Percentiles rank a stretch among this genome's conserved stretches.
Evolutionary conservation across 2,888 invertebrate species (phyloP).

Genomic region (Drosophila niveifrons): DNA sequence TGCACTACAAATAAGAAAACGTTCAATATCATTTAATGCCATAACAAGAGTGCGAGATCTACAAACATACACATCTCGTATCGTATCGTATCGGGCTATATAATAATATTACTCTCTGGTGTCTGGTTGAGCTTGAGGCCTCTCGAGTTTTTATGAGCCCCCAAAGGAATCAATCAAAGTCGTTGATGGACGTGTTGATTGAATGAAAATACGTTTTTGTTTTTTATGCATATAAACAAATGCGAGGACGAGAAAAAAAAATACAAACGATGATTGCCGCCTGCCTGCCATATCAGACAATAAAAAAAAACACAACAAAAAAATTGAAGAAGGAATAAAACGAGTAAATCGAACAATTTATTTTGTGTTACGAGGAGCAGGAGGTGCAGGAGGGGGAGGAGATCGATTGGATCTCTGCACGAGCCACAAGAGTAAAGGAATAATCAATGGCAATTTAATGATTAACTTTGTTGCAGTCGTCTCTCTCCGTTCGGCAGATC

Average conservation of each 20-base stretch:
- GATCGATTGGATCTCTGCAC: slow-evolving; percentile 61
- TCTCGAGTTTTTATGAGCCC: slow-evolving; percentile 76
- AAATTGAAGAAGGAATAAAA: slow-evolving; percentile 40
- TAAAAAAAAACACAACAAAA: slow-evolving; percentile 17
- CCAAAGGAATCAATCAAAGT: slow-evolving; percentile 83
- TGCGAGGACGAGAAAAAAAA: slow-evolving; percentile 9
- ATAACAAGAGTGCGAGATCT: slow-evolving; percentile 19
- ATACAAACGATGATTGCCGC: slow-evolving; percentile 42
- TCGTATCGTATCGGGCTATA: not conserved
- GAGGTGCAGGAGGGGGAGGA: not conserved
- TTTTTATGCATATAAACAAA: slow-evolving; percentile 81
- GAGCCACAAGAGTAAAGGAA: slow-evolving; percentile 67
- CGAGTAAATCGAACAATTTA: slow-evolving; percentile 58
- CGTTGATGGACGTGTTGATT: slow-evolving; percentile 83
- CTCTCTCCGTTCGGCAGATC: slow-evolving; percentile 49
- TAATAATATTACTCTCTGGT: not conserved
- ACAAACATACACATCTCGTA: slow-evolving; percentile 5
- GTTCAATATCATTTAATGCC: slow-evolving; percentile 60
- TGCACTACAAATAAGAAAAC: slow-evolving; percentile 28
- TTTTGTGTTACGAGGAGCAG: slow-evolving; percentile 33
- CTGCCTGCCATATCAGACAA: slow-evolving; percentile 42
- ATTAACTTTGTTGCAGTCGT: slow-evolving; percentile 70
- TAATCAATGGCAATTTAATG: slow-evolving; percentile 79
- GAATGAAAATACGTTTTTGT: slow-evolving; percentile 80
- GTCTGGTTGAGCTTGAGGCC: slow-evolving; percentile 31